These are phyloP conservation scores for Zosterops japonicus DNA, from an alignment of 2,113 vertebrate genomes.

Conservation along the genomic window DNA sequence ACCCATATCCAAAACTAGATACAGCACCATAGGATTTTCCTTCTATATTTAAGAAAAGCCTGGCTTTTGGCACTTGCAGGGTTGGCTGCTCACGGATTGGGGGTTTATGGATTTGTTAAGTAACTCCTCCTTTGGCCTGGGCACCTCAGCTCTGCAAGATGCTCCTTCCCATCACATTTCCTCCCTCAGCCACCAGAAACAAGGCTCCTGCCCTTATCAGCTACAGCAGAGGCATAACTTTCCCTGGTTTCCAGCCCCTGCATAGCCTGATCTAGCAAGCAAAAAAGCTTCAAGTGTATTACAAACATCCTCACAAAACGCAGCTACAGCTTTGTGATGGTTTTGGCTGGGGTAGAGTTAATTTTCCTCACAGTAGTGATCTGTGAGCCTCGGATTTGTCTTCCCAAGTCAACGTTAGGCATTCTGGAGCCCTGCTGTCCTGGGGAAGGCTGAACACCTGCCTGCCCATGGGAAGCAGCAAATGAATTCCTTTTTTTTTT, in stretches of 20 bases:
- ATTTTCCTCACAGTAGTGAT: background rate
- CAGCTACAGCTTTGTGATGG: background rate
- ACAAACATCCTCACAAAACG: background rate
- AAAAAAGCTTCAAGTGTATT: background rate
- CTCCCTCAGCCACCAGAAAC: background rate
- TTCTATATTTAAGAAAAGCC: background rate
- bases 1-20: background rate
- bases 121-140: background rate
- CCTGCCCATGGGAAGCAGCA: background rate
- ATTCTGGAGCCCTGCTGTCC: background rate
- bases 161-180: background rate
- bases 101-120: background rate
- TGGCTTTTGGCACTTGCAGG: background rate
- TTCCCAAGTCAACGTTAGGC: fast-evolving
- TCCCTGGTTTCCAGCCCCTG: background rate
- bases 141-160: background rate
- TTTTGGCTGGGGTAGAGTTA: background rate
- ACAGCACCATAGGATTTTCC: background rate
- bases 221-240: background rate
- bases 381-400: background rate
- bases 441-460: background rate
- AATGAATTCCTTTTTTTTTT: background rate
- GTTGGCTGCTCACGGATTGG: background rate
- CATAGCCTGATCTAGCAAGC: background rate
- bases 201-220: background rate